Percentiles rank a stretch among this genome's conserved stretches.
phyloP scores from a whole-genome alignment of 2,888 invertebrate species.

The Tenodera sinensis region DNA sequence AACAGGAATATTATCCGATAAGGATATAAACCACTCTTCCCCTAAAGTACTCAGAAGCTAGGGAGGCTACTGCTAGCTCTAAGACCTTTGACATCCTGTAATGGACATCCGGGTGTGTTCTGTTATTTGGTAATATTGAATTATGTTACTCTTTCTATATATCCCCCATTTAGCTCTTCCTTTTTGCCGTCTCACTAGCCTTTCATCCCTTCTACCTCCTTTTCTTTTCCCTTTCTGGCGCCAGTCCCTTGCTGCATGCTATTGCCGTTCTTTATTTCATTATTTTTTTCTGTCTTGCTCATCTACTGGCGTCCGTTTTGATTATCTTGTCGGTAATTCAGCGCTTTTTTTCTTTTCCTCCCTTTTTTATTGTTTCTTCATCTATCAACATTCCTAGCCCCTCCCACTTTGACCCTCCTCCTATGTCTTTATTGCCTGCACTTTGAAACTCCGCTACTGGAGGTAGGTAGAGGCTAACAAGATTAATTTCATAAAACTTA shows the following conservation, averaged over 20 bases:
- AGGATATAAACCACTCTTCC: not conserved
- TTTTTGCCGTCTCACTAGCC: not conserved
- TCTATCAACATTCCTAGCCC: not conserved
- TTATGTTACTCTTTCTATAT: slow-evolving; percentile 11
- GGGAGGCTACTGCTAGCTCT: not conserved
- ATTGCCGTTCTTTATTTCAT: slow-evolving; percentile 2
- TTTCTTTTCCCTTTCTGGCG: not conserved
- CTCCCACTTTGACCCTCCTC: not conserved
- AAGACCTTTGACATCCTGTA: slow-evolving; percentile 19
- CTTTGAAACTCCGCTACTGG: not conserved
- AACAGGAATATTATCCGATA: not conserved
- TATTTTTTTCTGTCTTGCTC: not conserved
- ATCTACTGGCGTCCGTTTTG: slow-evolving; percentile 5
- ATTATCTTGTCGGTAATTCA: slow-evolving; percentile 15
- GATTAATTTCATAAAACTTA: not conserved
- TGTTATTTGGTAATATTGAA: slow-evolving; percentile 18
- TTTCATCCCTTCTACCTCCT: not conserved
- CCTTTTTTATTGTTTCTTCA: not conserved
- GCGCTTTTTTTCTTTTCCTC: not conserved
- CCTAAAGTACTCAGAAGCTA: not conserved
- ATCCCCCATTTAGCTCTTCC: not conserved
- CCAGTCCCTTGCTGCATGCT: not conserved
- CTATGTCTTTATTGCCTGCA: not conserved
- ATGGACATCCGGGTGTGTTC: slow-evolving; percentile 4
- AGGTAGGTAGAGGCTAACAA: not conserved